Evolutionary conservation across 2,888 invertebrate genomes (phyloP).

Genomic region (Zaprionus lineosus): DNA sequence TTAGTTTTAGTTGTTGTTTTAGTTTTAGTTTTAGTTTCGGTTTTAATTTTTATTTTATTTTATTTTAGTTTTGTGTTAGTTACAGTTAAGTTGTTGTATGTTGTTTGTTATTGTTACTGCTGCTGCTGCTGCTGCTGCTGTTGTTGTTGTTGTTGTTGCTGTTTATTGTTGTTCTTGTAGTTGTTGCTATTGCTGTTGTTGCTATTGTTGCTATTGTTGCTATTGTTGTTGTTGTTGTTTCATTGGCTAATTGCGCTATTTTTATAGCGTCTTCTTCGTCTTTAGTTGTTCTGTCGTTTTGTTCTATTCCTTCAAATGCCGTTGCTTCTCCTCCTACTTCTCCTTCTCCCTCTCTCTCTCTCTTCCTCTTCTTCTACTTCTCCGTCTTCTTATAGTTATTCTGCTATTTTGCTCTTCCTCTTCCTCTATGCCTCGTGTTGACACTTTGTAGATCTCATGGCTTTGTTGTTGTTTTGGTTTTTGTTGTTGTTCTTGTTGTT

Average conservation of each 20-base stretch:
- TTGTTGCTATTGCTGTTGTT: conserved; percentile 28
- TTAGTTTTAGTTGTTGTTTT: conserved; percentile 32
- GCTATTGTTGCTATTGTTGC: conserved; percentile 23
- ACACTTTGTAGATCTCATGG: conserved; percentile 46
- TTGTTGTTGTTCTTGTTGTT: conserved; percentile 35
- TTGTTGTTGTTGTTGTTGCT: conserved; percentile 25
- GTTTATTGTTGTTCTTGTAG: conserved; percentile 17
- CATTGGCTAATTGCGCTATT: conserved; percentile 73
- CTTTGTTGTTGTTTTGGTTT: conserved; percentile 27
- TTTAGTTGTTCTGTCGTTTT: conserved; percentile 16
- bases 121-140: too few relatives aligned
- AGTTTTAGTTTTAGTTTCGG: too few relatives aligned
- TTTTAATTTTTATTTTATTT: conserved; percentile 10
- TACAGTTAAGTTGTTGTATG: too few relatives aligned
- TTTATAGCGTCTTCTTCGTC: conserved; percentile 42
- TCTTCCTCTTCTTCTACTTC: too few relatives aligned
- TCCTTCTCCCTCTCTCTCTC: too few relatives aligned
- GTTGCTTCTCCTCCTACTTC: too few relatives aligned
- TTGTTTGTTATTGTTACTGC: too few relatives aligned
- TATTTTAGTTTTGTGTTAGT: conserved; percentile 15
- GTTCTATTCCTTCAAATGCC: conserved; percentile 56
- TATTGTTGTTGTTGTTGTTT: conserved; percentile 34
- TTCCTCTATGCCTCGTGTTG: conserved; percentile 51
- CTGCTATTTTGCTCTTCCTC: conserved; percentile 11
- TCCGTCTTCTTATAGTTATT: conserved; percentile 29